A percentile compares a stretch with the other conserved stretches of the same genome.
Evolutionary conservation across 2,113 vertebrate species (phyloP).

Genomic region (Hystrix brachyura): DNA sequence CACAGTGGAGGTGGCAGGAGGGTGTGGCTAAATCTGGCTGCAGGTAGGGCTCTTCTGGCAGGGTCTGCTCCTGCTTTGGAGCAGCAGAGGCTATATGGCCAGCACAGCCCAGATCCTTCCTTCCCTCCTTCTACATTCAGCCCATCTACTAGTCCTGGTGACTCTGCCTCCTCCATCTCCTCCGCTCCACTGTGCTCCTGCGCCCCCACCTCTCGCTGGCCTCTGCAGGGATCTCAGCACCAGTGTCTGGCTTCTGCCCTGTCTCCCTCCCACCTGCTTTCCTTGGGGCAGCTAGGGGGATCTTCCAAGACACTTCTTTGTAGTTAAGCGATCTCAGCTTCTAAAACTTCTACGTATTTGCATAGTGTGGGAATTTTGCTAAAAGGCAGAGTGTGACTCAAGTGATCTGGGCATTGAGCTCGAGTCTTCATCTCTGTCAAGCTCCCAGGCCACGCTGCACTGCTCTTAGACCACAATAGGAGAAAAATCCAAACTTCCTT

Average conservation of each 20-base stretch:
- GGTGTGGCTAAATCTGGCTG: neutral
- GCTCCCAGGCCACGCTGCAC: neutral
- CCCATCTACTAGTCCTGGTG: neutral
- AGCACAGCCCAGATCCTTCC: neutral
- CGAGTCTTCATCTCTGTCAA: neutral
- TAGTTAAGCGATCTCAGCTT: constrained; percentile 18
- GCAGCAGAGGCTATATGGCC: rapidly evolving
- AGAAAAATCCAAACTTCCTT: constrained; percentile 44
- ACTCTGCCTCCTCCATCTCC: neutral
- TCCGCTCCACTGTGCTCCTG: neutral
- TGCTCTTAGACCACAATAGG: neutral
- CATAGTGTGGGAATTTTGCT: neutral
- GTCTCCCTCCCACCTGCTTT: neutral
- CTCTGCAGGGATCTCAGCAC: neutral
- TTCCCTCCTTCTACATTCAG: neutral
- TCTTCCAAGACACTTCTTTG: neutral
- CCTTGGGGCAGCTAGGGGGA: neutral
- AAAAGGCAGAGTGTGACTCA: neutral
- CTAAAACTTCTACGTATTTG: neutral
- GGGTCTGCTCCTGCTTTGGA: neutral
- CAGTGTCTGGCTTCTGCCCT: neutral
- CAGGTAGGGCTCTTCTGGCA: neutral
- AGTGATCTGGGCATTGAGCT: neutral
- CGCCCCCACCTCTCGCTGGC: neutral
- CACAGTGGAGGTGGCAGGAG: neutral